phyloP scores from a whole-genome alignment of 2,113 vertebrate genomes.

The Sterrhoptilus dennistouni region DNA sequence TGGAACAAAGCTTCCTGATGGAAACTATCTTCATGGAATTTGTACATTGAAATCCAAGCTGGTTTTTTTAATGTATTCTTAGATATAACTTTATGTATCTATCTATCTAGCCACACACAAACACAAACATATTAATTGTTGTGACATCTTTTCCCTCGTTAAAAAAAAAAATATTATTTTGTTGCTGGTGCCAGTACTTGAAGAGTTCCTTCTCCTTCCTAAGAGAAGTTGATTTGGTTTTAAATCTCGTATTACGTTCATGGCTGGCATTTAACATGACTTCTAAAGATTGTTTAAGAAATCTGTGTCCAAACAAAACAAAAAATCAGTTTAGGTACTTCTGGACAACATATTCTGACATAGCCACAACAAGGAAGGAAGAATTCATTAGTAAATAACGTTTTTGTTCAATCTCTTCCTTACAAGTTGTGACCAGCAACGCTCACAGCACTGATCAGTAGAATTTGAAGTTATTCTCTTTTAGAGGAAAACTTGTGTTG shows the following conservation, averaged over 20 bases:
- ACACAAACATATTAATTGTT: not conserved
- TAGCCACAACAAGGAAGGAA: not conserved
- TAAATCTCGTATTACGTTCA: not conserved
- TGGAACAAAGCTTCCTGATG: not conserved
- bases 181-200: not conserved
- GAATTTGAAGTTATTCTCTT: not conserved
- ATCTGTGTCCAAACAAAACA: not conserved
- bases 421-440: not conserved
- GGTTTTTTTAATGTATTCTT: not conserved
- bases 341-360: not conserved
- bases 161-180: not conserved
- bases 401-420: not conserved
- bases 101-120: not conserved
- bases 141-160: not conserved
- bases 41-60: not conserved
- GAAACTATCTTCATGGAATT: not conserved
- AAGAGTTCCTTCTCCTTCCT: not conserved
- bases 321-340: not conserved
- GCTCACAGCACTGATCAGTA: not conserved
- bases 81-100: not conserved
- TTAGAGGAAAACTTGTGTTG: not conserved
- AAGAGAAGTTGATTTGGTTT: not conserved
- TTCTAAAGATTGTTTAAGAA: not conserved
- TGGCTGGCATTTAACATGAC: not conserved
- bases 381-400: not conserved